A percentile compares a stretch with the other conserved stretches of the same genome.
Evolutionary conservation across 2,113 vertebrate genomes (phyloP).

Genomic region (Ctenomys sociabilis): DNA sequence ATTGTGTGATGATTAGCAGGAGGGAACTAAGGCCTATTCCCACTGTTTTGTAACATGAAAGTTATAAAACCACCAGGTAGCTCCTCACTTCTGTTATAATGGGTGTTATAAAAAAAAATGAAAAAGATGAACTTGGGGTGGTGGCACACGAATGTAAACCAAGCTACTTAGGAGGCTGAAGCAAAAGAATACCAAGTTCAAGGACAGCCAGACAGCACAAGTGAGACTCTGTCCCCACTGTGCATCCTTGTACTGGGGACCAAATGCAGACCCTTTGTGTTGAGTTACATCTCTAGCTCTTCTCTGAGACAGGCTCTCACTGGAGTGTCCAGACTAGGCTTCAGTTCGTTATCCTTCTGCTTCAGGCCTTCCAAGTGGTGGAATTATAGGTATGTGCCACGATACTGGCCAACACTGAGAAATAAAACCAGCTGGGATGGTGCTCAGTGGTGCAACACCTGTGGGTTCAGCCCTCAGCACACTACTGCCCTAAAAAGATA

Average conservation of each 20-base stretch:
- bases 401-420: neutral
- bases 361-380: neutral
- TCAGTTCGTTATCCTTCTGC: neutral
- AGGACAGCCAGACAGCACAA: neutral
- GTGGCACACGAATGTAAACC: too few species aligned
- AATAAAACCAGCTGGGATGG: neutral
- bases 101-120: neutral
- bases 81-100: neutral
- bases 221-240: neutral
- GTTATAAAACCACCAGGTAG: neutral
- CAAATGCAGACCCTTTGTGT: neutral
- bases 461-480: neutral
- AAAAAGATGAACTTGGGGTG: too few species aligned
- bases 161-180: neutral
- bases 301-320: neutral
- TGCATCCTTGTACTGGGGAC: neutral
- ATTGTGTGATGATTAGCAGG: neutral
- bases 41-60: constrained; percentile 29
- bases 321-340: neutral
- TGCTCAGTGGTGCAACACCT: neutral
- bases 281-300: neutral
- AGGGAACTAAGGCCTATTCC: neutral
- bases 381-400: neutral
- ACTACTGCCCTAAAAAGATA: neutral
- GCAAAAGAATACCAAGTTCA: neutral